Evolutionary conservation across 1,140 invertebrate species (phyloP).

Genomic region (Solen grandis): DNA sequence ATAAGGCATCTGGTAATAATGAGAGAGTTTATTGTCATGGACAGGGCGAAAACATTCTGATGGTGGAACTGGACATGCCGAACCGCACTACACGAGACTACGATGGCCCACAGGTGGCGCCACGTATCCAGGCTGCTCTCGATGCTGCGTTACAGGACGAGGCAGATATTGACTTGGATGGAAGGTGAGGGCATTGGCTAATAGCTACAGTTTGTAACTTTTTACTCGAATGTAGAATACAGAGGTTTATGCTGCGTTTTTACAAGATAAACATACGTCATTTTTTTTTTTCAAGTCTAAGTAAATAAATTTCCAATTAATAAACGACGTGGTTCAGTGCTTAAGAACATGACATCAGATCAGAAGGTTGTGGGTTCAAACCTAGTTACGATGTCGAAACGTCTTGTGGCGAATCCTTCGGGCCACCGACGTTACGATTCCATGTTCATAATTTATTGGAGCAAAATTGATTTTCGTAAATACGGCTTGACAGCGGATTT

Average conservation of each 20-base stretch:
- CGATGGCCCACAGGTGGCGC: conserved; percentile 86
- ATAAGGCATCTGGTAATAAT: no score
- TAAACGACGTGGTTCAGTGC: no score
- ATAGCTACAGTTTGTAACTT: conserved; percentile 21
- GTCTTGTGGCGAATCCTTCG: no score
- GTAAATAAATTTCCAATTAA: conserved; percentile 1
- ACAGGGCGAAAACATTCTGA: conserved; percentile 91
- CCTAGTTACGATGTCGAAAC: no score
- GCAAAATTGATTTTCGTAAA: no score
- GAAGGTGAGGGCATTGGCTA: conserved; percentile 70
- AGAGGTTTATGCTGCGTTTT: neutral
- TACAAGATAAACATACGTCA: no score
- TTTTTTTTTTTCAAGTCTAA: neutral
- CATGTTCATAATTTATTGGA: no score
- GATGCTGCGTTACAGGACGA: conserved; percentile 88
- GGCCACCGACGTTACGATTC: no score
- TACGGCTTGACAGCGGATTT: no score
- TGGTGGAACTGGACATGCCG: conserved; percentile 90
- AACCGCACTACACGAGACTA: conserved; percentile 90
- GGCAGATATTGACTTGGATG: conserved; percentile 88
- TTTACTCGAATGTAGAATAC: conserved; percentile 16
- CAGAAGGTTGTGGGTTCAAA: no score
- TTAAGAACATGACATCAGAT: no score
- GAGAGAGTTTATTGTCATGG: no score
- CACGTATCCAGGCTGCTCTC: conserved; percentile 87